Evolutionary conservation across 2,888 invertebrate species (phyloP).

Genomic region (Rhagophthalmus giganteus): DNA sequence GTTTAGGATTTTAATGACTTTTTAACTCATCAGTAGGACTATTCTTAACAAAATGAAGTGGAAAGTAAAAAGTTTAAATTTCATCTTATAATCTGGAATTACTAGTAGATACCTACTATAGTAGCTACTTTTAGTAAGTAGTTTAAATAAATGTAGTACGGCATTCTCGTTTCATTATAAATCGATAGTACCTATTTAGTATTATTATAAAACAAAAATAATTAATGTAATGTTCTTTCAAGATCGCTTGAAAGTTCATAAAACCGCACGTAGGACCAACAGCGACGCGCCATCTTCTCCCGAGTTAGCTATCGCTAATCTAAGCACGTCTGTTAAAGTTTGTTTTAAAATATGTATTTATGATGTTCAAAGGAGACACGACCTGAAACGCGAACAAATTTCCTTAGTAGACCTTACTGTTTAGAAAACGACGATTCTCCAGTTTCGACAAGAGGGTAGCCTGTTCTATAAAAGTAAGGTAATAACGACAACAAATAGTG

Average conservation of each 20-base stretch:
- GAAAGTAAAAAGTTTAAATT: no score
- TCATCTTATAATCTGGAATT: no score
- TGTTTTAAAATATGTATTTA: constrained; percentile 35
- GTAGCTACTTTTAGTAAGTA: no score
- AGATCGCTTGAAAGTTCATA: constrained; percentile 16
- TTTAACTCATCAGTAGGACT: no score
- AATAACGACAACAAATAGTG: constrained; percentile 32
- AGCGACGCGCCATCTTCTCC: constrained; percentile 6
- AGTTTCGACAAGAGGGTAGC: constrained; percentile 24
- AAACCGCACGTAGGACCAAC: constrained; percentile 16
- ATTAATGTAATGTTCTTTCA: constrained; percentile 7
- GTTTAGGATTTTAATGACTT: no score
- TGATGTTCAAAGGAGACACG: constrained; percentile 32
- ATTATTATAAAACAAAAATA: constrained; percentile 7
- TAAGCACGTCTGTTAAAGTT: constrained; percentile 32
- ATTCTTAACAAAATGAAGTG: no score
- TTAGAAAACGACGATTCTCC: constrained; percentile 18
- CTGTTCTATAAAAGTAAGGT: constrained; percentile 29
- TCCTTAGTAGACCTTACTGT: constrained; percentile 25
- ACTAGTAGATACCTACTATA: no score
- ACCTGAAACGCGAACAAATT: constrained; percentile 29
- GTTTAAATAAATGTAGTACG: no score
- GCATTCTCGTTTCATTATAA: no score
- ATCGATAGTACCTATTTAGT: no score
- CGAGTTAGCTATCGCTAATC: constrained; percentile 26